Base-by-base conservation (phyloP, 2,888 invertebrate species). In the Bellardia bayeri region DNA sequence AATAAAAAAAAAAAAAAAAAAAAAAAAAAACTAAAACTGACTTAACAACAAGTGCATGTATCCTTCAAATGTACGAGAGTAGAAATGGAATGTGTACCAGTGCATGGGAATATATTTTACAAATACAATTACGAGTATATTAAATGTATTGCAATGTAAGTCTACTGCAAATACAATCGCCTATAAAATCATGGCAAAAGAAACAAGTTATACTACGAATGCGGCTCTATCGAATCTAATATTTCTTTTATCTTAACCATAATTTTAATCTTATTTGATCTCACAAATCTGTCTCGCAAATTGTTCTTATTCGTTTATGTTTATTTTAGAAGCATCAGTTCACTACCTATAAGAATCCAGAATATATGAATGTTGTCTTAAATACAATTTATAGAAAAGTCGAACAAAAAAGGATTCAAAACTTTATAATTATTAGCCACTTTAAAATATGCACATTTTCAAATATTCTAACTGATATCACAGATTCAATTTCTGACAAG, bases 31-130 rank as follows among this genome's bases (percentile, higher is more conserved):
- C 33, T 61, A 54, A 54, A 85, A 30, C 49, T 78, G 45, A 61
- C 51, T 78, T 72, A 79, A 78, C 76, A 84, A 84, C 78, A 79
- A 84, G 71, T 71, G 72, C 56, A 79, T 54, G 40, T 64, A 64
- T 13, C 54, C 37, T 37, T 64, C 37, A 54, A 54, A 33, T 30
- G 23, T 49, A 45, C 4, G 49, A 30, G 49, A 33, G 49, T 54
- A 37, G 13, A 45, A 68, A 51, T 63, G 56, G 33, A 64, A 42
- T 16, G 51, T 14, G 40, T 2, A 61, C 7, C 14, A 14, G 61
- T 51, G 69, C 49, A 66, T 16, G 16, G 45, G 30, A 16, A 40
- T 45, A 58, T 68, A 69, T 45, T 58, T 49, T 64, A 58, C 16
- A 75, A 82, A 82, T 82, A 68, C 68, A 82, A 75, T 82, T 68